Base-by-base conservation (phyloP, 2,888 invertebrate species). In the Drosophila mayaguana region DNA sequence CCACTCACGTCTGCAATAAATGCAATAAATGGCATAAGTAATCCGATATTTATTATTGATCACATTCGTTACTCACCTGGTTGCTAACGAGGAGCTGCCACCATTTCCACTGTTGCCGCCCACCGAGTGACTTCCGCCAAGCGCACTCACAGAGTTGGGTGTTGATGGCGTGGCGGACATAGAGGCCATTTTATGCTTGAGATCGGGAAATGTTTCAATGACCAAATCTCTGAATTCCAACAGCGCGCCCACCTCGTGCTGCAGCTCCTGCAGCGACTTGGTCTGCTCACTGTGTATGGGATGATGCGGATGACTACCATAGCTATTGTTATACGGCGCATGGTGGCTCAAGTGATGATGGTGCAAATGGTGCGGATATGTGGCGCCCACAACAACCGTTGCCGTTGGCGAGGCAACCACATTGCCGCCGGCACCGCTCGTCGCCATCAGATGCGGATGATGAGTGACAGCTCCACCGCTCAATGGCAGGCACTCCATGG, bases 141-240 rank as follows among this genome's bases (percentile, higher is more conserved):
- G 55, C 28, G 72, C 73, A 20, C 81, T 74, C 70, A 84, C 84
- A n/a, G 84, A 84, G 12, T 74, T 88, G 56, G 80, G 78, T 43
- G 89, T 82, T 20, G 90, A 79, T 36, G 92, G 83, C 67, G 92
- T 84, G 55, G 88, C 80, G 64, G 95, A 94, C 90, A 95, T 95
- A 45, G 95, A 95, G 91, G 96, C 95, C 95, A 97, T 95, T 94
- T 97, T 97, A 92, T 96, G 96, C 92, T 97, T 96, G 93, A 97
- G 95, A 94, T 97, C 97, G 90, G 97, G 97, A 94, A 97, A 97
- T 92, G 97, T 97, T 95, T 97, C 97, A 95, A 97, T 97, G 95
- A 97, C 97, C 95, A 97, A 95, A 94, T 97, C 97, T 94, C 97
- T 96, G 93, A 97, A 97, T 94, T 97, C 97, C 93, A 97, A 95